Evolutionary conservation across 2,797 vertebrate species (phyloP).

Genomic region (Kryptopterus vitreolus): DNA sequence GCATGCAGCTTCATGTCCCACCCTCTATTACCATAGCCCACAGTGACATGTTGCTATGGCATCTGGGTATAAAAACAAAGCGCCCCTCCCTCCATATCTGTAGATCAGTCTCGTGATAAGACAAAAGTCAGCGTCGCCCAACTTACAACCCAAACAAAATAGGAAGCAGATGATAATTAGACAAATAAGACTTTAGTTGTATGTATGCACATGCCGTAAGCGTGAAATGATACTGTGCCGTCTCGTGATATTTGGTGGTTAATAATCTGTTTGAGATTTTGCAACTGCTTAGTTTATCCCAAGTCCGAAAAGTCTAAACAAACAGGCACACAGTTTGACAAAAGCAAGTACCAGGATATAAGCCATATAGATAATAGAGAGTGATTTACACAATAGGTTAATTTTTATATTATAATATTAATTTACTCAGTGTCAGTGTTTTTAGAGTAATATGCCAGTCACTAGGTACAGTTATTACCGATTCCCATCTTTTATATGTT

Average conservation of each 20-base stretch:
- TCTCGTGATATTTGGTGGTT: neutral
- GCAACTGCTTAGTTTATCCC: too few species aligned
- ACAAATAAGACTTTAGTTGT: neutral
- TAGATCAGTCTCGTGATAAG: conserved; percentile 49
- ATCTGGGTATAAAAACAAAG: conserved; percentile 64
- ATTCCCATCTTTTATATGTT: neutral
- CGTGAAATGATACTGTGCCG: neutral
- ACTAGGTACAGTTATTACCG: neutral
- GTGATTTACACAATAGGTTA: neutral
- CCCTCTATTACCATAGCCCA: conserved; percentile 49
- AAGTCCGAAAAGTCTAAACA: neutral
- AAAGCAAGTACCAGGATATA: too few species aligned
- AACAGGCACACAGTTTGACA: neutral
- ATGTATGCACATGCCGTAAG: neutral
- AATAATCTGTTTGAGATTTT: neutral
- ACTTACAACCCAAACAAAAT: conserved; percentile 45
- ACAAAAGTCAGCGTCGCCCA: conserved; percentile 43
- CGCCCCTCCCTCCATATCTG: conserved; percentile 41
- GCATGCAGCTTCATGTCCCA: conserved; percentile 63
- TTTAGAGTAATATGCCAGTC: neutral
- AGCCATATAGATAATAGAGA: neutral
- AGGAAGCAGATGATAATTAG: neutral
- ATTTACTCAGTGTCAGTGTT: neutral
- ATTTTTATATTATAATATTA: too few species aligned
- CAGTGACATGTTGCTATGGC: conserved; percentile 59